Percentiles rank a stretch among this genome's conserved stretches.
Conservation (phyloP, 2,113 vertebrate species). For the Leiothrix lutea region DNA sequence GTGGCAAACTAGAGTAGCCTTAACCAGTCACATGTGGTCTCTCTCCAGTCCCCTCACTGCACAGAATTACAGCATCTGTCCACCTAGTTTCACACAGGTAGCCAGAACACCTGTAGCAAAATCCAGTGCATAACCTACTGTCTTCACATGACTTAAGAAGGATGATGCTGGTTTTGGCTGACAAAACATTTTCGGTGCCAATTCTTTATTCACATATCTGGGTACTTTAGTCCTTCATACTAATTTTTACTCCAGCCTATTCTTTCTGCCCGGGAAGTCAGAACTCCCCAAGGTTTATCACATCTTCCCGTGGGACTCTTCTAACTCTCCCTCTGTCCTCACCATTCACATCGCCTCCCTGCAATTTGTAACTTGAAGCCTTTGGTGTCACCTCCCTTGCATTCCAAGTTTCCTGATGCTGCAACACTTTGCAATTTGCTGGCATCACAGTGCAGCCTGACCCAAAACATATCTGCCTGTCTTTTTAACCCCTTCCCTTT, state of each 20-base stretch:
- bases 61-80: not conserved
- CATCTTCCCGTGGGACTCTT: not conserved
- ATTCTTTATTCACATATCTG: not conserved
- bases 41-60: not conserved
- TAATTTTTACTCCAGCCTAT: not conserved
- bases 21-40: slow-evolving; percentile 33
- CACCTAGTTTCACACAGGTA: not conserved
- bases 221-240: not conserved
- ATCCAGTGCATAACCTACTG: not conserved
- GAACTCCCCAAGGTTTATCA: not conserved
- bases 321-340: not conserved
- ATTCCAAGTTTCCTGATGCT: not conserved
- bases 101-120: not conserved
- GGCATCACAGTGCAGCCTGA: not conserved
- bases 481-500: not conserved
- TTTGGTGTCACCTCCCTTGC: not conserved
- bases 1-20: slow-evolving; percentile 15
- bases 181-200: not conserved
- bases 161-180: not conserved
- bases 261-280: not conserved
- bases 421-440: not conserved
- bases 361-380: not conserved
- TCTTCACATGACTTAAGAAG: not conserved
- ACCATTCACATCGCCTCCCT: not conserved
- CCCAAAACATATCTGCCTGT: not conserved